Conservation (phyloP, 2,888 invertebrate species). For the Sicus ferrugineus region DNA sequence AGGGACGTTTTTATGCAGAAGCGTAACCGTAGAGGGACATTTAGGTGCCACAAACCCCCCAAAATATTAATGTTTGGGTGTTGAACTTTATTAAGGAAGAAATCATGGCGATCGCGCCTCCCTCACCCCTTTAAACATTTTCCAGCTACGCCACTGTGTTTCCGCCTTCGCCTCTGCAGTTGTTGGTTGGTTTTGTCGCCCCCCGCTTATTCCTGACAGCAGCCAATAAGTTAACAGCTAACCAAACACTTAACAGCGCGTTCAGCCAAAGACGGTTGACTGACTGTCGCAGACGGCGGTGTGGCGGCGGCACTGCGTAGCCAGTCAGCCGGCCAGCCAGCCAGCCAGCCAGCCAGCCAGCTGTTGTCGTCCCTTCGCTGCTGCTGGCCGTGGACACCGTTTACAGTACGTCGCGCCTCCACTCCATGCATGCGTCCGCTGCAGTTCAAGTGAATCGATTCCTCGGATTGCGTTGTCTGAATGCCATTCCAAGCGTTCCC, state of each 20-base stretch:
- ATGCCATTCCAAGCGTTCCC: conserved; percentile 25
- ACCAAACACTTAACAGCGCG: conserved; percentile 11
- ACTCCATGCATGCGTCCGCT: not conserved
- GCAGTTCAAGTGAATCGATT: conserved; percentile 26
- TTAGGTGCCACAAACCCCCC: too few relatives aligned
- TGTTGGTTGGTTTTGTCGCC: not conserved
- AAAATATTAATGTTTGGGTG: too few relatives aligned
- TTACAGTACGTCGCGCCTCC: not conserved
- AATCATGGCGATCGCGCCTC: too few relatives aligned
- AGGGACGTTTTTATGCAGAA: too few relatives aligned
- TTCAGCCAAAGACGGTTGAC: not conserved
- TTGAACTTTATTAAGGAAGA: too few relatives aligned
- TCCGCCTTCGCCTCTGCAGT: not conserved
- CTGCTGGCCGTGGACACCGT: not conserved
- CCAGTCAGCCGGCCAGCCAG: too few relatives aligned
- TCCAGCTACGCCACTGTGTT: not conserved
- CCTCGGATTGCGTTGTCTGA: conserved; percentile 5
- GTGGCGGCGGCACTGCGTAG: not conserved
- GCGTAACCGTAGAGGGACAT: too few relatives aligned
- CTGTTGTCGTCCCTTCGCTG: not conserved
- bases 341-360: too few relatives aligned
- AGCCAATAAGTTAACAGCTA: conserved; percentile 22
- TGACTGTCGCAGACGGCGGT: not conserved
- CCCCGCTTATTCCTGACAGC: not conserved
- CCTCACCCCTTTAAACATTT: not conserved